phyloP scores from a whole-genome alignment of 2,797 vertebrate genomes.

The Phoeniculus purpureus region DNA sequence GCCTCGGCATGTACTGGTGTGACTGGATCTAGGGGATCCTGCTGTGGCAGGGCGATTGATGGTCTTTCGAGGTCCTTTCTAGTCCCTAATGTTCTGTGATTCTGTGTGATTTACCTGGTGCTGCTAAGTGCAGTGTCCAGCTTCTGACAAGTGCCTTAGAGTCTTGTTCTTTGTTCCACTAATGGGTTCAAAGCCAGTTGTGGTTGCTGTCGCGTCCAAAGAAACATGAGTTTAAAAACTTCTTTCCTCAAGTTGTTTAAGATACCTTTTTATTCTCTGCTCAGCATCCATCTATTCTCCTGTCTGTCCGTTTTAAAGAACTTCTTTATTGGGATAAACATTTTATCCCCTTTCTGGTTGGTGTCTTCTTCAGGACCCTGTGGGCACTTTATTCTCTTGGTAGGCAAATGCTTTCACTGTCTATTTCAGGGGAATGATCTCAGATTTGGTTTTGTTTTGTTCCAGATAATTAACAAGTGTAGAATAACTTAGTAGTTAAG shows the following conservation, averaged over 20 bases:
- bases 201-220: background rate
- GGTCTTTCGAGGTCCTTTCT: too few species aligned
- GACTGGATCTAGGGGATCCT: too few species aligned
- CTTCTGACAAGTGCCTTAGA: background rate
- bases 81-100: too few species aligned
- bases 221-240: background rate
- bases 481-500: background rate
- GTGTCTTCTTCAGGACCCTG: background rate
- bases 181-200: fast-evolving
- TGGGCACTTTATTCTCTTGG: background rate
- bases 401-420: background rate
- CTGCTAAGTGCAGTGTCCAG: background rate
- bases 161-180: background rate
- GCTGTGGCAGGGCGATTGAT: too few species aligned
- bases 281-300: background rate
- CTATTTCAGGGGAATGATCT: background rate
- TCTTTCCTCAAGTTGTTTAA: background rate
- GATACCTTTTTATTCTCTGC: background rate
- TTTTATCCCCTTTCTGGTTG: background rate
- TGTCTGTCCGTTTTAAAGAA: background rate
- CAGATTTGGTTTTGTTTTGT: slow-evolving; percentile 1
- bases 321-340: background rate
- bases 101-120: background rate
- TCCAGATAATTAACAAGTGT: background rate
- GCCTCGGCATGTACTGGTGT: too few species aligned